Conservation (phyloP, 2,113 vertebrate genomes). For the Pantherophis guttatus region DNA sequence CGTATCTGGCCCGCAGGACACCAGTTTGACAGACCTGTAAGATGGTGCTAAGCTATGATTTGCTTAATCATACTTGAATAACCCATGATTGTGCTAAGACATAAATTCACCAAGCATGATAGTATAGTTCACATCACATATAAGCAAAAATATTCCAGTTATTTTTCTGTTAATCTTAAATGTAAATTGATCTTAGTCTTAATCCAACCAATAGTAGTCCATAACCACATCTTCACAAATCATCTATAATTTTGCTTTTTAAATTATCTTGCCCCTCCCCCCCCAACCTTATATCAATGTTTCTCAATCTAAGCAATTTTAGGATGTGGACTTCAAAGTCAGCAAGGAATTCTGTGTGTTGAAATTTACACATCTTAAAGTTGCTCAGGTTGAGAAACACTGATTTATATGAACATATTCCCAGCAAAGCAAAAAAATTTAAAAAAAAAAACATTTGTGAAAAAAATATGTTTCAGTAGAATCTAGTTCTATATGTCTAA, state of each 20-base stretch:
- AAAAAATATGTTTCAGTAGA: background rate
- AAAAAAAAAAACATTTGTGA: background rate
- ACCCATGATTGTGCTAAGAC: background rate
- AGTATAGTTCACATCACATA: background rate
- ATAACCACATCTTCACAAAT: background rate
- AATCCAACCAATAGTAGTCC: background rate
- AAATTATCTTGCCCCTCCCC: background rate
- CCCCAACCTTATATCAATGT: background rate
- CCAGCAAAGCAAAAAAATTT: background rate
- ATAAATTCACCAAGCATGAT: background rate
- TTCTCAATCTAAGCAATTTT: background rate
- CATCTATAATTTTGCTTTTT: background rate
- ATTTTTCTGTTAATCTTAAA: background rate
- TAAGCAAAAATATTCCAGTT: background rate
- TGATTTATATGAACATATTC: background rate
- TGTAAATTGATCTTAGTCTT: background rate
- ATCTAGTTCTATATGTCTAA: background rate
- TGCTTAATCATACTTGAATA: background rate
- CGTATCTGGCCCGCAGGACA: accelerated
- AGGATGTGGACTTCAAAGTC: background rate
- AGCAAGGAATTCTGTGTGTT: background rate
- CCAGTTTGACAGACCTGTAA: too few species aligned
- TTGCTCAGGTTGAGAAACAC: background rate
- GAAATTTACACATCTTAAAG: background rate
- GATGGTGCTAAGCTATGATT: background rate